Percentiles rank a stretch among this genome's conserved stretches.
phyloP scores from a whole-genome alignment of 2,888 invertebrate species.

The Neuroscelio doddi region DNA sequence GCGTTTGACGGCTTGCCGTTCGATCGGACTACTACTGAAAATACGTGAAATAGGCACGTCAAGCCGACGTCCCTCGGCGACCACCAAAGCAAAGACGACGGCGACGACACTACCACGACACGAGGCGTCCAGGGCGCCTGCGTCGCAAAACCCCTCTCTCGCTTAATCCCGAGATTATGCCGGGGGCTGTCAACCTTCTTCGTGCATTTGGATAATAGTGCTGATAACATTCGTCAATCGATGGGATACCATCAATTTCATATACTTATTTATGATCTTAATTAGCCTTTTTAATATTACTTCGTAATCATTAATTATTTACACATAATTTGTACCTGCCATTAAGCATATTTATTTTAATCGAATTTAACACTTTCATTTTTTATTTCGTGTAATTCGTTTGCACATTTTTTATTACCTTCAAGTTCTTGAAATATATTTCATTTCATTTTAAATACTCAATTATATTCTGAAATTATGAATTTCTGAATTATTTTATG shows the following conservation, averaged over 20 bases:
- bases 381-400: conserved; percentile 10
- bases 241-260: conserved; percentile 5
- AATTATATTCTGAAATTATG: background rate
- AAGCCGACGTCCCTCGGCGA: conserved; percentile 55
- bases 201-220: conserved; percentile 52
- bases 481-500: background rate
- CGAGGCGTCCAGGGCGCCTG: conserved; percentile 51
- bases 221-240: conserved; percentile 51
- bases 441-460: too few species aligned
- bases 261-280: background rate
- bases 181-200: conserved; percentile 43
- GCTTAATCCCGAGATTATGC: conserved; percentile 28
- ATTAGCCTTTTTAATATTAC: background rate
- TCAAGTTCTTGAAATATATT: conserved; percentile 1
- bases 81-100: conserved; percentile 50
- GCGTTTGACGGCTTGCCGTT: conserved; percentile 54
- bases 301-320: conserved; percentile 8
- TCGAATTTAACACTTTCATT: conserved; percentile 28
- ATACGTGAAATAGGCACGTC: conserved; percentile 54
- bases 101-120: conserved; percentile 50
- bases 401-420: background rate
- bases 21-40: conserved; percentile 58
- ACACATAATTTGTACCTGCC: too few species aligned
- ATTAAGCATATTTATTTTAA: too few species aligned
- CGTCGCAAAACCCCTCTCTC: conserved; percentile 49